Conservation (phyloP, 2,888 invertebrate species). For the Cloeon dipterum region DNA sequence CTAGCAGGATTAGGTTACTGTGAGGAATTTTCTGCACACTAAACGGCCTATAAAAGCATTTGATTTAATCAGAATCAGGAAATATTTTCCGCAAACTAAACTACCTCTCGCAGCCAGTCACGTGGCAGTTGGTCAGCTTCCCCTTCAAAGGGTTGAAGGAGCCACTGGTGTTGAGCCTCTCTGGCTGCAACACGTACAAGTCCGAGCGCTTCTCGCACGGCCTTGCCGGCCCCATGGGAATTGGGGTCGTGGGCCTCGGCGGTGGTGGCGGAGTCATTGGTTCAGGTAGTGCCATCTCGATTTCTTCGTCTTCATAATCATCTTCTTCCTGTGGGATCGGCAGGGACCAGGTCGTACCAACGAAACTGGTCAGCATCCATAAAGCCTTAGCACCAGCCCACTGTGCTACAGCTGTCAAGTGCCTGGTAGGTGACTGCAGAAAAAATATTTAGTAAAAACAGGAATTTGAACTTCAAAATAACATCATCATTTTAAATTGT, state of each 20-base stretch:
- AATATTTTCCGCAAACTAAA: neutral
- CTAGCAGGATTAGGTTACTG: constrained; percentile 17
- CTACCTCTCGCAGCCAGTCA: constrained; percentile 67
- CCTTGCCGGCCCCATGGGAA: constrained; percentile 14
- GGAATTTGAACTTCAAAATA: neutral
- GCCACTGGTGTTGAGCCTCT: constrained; percentile 49
- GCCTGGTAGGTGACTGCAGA: neutral
- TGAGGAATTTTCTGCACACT: constrained; percentile 75
- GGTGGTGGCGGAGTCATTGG: constrained; percentile 14
- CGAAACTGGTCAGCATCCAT: neutral
- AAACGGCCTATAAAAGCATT: constrained; percentile 39
- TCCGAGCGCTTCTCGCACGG: constrained; percentile 75
- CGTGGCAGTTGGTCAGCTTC: constrained; percentile 69
- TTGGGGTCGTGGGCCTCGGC: constrained; percentile 23
- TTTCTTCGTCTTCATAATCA: constrained; percentile 15
- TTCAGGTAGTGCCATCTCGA: constrained; percentile 11
- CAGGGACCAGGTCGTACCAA: neutral
- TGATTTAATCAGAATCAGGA: neutral
- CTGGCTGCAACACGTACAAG: constrained; percentile 63
- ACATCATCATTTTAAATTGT: no score
- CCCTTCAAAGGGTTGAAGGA: constrained; percentile 69
- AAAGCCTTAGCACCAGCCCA: neutral
- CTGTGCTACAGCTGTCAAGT: neutral
- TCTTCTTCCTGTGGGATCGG: constrained; percentile 9
- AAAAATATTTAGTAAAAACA: no score